phyloP scores from a whole-genome alignment of 2,888 invertebrate species.

The Cheilosia impressa region DNA sequence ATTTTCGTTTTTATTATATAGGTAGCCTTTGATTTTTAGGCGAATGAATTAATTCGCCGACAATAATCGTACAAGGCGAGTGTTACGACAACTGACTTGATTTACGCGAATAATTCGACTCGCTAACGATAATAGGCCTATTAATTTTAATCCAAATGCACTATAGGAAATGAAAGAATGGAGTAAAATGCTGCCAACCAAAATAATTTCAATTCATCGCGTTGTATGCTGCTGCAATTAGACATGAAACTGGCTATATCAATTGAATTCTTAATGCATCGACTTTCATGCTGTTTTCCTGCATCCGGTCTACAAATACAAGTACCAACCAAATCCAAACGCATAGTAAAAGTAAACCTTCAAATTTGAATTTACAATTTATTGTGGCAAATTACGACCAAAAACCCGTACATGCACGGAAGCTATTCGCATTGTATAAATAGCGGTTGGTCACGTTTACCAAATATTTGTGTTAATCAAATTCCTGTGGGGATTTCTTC shows the following conservation, averaged over 20 bases:
- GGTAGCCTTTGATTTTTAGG: too few species aligned
- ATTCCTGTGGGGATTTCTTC: conserved; percentile 31
- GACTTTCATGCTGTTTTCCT: background rate
- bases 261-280: background rate
- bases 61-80: too few species aligned
- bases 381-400: conserved; percentile 36
- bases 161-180: too few species aligned
- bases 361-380: conserved; percentile 40
- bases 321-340: background rate
- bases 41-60: too few species aligned
- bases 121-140: too few species aligned
- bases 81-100: too few species aligned
- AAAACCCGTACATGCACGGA: conserved; percentile 28
- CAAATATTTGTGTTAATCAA: conserved; percentile 64
- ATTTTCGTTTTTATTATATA: too few species aligned
- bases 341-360: conserved; percentile 19
- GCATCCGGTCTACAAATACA: background rate
- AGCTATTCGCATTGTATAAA: conserved; percentile 44
- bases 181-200: too few species aligned
- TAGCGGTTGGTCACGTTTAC: conserved; percentile 56
- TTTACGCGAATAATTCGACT: too few species aligned
- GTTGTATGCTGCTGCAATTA: too few species aligned
- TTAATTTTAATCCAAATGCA: too few species aligned
- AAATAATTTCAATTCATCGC: too few species aligned
- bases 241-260: background rate